Evolutionary conservation across 2,797 vertebrate genomes (phyloP), one percentile per base, ranked within the genome.

Genomic region (Rhodeus uyekii): DNA sequence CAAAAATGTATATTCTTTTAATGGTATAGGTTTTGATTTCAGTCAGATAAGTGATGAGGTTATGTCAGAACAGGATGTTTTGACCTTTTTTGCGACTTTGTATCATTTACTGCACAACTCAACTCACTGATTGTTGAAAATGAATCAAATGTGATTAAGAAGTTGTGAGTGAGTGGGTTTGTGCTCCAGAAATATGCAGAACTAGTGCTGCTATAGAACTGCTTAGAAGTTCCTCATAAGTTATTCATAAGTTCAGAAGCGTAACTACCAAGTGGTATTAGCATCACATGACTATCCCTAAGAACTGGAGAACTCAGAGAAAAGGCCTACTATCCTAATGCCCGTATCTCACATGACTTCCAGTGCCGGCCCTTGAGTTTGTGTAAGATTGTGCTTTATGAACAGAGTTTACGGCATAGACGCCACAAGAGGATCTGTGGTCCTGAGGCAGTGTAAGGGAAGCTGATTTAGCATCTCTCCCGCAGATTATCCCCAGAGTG

Each of bases 401-500:
- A 36, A 16, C 76, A n/a, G 24, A 63, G 50, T 76, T 76, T 44
- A 69, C 61, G 72, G 36, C 69, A 53, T 44, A 61, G 42, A 63
- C 27, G n/a, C 53, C 55, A 64, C 74, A 46, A 73, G 76, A 53
- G 55, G 69, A 73, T 82, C 71, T 82, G 83, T 68, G 65, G 29
- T 78, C 84, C 71, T 53, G 48, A 84, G 69, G 71, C 61, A 34
- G 36, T 53, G 69, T 84, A 83, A 83, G 73, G 76, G 55, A 74
- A 83, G 78, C 78, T 86, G 86, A 77, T 86, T 83, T 88, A 83
- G 68, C 83, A 84, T 86, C 84, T 86, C 78, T 74, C 38, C 74
- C 24, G 19, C 64, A 88, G 87, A 85, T 87, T 84, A 87, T 84
- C 84, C 83, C 63, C 82, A 24, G 78, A 79, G 78, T 77, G 81